A percentile compares a stretch with the other conserved stretches of the same genome.
Conservation (phyloP, 2,113 vertebrate species). For the Actenoides hombroni region DNA sequence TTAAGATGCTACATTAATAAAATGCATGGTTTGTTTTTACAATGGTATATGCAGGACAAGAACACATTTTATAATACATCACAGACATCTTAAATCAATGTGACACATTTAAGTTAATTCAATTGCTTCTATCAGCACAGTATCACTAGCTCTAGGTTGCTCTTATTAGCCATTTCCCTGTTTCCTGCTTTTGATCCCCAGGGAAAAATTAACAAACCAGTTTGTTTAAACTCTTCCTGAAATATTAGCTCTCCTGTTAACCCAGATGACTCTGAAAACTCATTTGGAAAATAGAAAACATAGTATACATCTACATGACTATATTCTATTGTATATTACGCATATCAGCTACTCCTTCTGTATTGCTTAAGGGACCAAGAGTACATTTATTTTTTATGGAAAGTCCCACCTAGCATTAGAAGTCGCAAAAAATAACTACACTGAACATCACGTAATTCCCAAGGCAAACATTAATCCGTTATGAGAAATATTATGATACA, state of each 20-base stretch:
- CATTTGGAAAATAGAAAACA: conserved; percentile 46
- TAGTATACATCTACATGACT: neutral
- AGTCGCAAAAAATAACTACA: conserved; percentile 68
- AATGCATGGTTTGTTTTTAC: conserved; percentile 4
- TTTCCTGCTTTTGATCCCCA: neutral
- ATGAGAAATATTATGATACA: conserved; percentile 64
- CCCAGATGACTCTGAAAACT: conserved; percentile 33
- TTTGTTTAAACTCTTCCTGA: conserved; percentile 53
- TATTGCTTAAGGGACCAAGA: conserved; percentile 60
- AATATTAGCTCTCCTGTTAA: conserved; percentile 57
- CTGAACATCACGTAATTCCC: conserved; percentile 70
- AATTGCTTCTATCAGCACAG: conserved; percentile 33
- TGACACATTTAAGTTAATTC: conserved; percentile 38
- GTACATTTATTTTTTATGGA: conserved; percentile 54
- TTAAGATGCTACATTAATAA: neutral
- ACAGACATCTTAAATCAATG: conserved; percentile 41
- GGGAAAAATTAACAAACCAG: conserved; percentile 53
- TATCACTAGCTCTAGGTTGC: conserved; percentile 34
- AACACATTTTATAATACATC: conserved; percentile 11
- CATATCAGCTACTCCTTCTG: conserved; percentile 6
- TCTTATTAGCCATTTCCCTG: conserved; percentile 38
- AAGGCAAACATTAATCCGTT: conserved; percentile 72
- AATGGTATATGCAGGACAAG: neutral
- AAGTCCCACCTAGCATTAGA: conserved; percentile 56
- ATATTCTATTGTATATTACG: neutral